These are phyloP conservation scores for Noturus placidus DNA, from an alignment of 2,113 vertebrate species.

Conservation along the genomic window DNA sequence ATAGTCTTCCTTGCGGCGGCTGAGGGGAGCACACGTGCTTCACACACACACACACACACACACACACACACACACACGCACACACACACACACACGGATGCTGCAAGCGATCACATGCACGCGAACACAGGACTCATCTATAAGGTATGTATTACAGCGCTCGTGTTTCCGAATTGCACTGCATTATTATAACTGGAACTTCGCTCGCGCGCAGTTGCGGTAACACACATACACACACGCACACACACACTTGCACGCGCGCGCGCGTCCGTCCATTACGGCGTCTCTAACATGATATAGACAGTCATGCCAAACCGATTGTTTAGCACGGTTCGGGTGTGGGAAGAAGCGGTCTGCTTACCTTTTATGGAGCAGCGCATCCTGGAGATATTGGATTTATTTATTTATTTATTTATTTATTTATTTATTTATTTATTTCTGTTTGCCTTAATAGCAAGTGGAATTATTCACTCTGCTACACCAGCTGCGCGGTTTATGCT, in stretches of 20 bases:
- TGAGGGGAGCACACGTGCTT: background rate
- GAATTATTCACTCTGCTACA: too few species aligned
- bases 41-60: background rate
- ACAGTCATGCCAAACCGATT: background rate
- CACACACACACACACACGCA: conserved; percentile 4
- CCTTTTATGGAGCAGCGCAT: conserved; percentile 52
- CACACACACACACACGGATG: background rate
- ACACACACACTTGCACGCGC: too few species aligned
- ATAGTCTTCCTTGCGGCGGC: conserved; percentile 33
- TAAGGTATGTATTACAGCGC: conserved; percentile 16
- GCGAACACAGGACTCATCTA: background rate
- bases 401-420: too few species aligned
- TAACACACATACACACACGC: conserved; percentile 1
- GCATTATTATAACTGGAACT: conserved; percentile 15
- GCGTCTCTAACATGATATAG: background rate
- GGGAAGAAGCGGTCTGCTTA: conserved; percentile 42
- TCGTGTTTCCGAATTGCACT: background rate
- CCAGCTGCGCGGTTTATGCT: conserved; percentile 58
- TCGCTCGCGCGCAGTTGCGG: background rate
- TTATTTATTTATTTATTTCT: too few species aligned
- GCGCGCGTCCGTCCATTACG: background rate
- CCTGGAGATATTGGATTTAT: conserved; percentile 51
- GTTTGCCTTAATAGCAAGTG: too few species aligned
- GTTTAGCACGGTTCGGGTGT: background rate
- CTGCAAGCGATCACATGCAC: conserved; percentile 9